phyloP scores from a whole-genome alignment of 2,797 vertebrate species.

The Rhynchotus rufescens region DNA sequence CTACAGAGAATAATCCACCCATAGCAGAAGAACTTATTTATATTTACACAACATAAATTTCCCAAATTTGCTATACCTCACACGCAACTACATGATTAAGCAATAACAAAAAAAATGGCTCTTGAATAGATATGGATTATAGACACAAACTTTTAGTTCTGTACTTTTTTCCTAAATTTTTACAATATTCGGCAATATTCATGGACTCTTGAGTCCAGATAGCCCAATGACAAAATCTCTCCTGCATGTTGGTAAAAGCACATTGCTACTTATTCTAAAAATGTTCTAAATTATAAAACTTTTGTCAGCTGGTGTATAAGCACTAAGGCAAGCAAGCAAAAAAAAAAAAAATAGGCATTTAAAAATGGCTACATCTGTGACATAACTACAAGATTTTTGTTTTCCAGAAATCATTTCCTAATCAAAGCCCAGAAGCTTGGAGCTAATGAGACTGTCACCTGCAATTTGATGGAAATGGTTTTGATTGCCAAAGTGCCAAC shows the following conservation, averaged over 20 bases:
- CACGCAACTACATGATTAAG: background rate
- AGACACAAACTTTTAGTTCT: background rate
- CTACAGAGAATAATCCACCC: background rate
- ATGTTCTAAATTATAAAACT: background rate
- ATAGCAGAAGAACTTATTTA: background rate
- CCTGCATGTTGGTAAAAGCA: background rate
- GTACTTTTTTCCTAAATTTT: background rate
- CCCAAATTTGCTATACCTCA: background rate
- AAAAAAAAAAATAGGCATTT: background rate
- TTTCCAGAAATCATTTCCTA: conserved; percentile 21
- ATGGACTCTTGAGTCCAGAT: background rate
- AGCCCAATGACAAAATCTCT: background rate
- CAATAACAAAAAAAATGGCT: background rate
- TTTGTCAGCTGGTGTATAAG: background rate
- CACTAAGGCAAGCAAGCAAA: background rate
- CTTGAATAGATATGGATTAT: background rate
- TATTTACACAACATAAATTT: background rate
- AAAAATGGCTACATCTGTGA: background rate
- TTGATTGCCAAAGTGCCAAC: conserved; percentile 13
- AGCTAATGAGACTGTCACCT: conserved; percentile 53
- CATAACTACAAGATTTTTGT: background rate
- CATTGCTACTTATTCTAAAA: background rate
- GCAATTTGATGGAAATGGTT: background rate
- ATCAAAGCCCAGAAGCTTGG: conserved; percentile 35
- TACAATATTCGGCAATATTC: background rate